phyloP scores from a whole-genome alignment of 2,113 vertebrate species.

The Muntiacus reevesi region DNA sequence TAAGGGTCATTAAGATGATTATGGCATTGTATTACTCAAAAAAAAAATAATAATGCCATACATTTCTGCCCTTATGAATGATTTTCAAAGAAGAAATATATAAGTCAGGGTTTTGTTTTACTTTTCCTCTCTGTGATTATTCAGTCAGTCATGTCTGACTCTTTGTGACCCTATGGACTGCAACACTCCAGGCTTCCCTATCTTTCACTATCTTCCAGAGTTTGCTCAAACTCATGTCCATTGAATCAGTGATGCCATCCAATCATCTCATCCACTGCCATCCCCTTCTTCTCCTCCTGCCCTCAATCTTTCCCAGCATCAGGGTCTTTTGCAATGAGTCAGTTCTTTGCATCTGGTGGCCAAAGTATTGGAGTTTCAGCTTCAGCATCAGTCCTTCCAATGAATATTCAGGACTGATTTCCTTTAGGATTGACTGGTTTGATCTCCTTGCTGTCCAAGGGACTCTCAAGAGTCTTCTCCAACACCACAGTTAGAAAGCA shows the following conservation, averaged over 20 bases:
- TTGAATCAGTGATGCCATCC: neutral
- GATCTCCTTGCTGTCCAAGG: neutral
- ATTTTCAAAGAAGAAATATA: constrained; percentile 43
- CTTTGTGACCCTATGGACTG: neutral
- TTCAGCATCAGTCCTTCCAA: neutral
- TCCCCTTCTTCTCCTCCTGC: neutral
- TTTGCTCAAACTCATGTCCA: neutral
- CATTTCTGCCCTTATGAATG: constrained; percentile 17
- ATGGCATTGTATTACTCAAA: constrained; percentile 29
- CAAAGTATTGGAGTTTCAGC: neutral
- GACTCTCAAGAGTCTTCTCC: neutral
- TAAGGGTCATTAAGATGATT: constrained; percentile 50
- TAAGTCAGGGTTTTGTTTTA: constrained; percentile 34
- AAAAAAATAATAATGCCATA: neutral
- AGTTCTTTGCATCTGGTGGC: accelerated
- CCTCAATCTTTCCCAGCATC: neutral
- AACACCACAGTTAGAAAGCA: neutral
- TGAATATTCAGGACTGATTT: neutral
- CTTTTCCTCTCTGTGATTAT: neutral
- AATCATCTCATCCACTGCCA: neutral
- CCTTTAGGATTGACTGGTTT: neutral
- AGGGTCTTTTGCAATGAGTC: neutral
- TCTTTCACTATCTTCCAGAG: neutral
- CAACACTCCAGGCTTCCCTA: neutral
- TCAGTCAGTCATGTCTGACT: neutral